A percentile compares a stretch with the other conserved stretches of the same genome.
These are phyloP conservation scores for Diplosoma virens DNA, from an alignment of 23 tunicate genomes.

Conservation along the genomic window DNA sequence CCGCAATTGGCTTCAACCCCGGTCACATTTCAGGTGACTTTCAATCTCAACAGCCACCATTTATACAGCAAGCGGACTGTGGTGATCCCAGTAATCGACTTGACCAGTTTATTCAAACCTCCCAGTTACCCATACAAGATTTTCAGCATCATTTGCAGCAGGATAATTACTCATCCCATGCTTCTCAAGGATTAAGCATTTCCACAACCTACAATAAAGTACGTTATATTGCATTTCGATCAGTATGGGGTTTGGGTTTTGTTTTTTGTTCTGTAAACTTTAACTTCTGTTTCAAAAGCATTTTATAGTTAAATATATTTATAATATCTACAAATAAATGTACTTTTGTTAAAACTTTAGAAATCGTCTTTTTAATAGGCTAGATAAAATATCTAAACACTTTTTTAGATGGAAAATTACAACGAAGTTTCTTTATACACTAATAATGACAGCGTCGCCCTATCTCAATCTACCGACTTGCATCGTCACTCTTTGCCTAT, in stretches of 20 bases:
- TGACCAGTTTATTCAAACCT: constrained; percentile 6
- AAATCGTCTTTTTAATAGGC: too few relatives aligned
- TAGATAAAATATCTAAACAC: too few relatives aligned
- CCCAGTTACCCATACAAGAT: constrained; percentile 1
- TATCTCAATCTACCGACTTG: background rate
- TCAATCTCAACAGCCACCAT: constrained; percentile 19
- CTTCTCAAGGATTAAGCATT: background rate
- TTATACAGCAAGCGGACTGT: background rate
- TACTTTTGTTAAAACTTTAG: background rate
- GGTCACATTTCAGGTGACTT: background rate
- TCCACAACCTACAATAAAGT: constrained; percentile 6
- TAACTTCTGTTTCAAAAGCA: too few relatives aligned
- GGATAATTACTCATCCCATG: background rate
- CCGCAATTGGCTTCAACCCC: background rate
- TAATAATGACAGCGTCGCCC: background rate
- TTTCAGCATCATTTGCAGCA: background rate
- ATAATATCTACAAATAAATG: background rate
- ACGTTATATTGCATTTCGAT: too few relatives aligned
- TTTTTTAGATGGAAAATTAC: constrained; percentile 17
- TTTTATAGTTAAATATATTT: too few relatives aligned
- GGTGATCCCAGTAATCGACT: background rate
- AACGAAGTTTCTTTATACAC: background rate
- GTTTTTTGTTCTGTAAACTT: background rate
- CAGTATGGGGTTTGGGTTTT: too few relatives aligned
- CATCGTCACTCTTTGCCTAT: background rate